Evolutionary conservation across 2,113 vertebrate genomes (phyloP).

Genomic region (human): GRCh38 chr4:92186001-92186500

Average conservation of each 20-base stretch:
- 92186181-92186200: background rate
- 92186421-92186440: background rate
- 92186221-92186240: background rate
- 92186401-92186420: background rate
- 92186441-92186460: background rate
- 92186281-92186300: background rate
- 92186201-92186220: background rate
- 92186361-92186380: background rate
- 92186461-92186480: background rate
- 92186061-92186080: background rate
- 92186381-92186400: background rate
- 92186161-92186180: background rate
- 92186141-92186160: background rate
- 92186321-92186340: background rate
- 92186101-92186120: background rate
- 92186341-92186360: background rate
- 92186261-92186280: background rate
- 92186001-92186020: background rate
- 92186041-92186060: background rate
- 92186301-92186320: background rate
- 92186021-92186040: background rate
- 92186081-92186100: background rate
- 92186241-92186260: background rate
- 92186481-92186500: background rate
- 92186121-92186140: background rate